Conservation (phyloP, 2,113 vertebrate genomes). For the Ahaetulla prasina region DNA sequence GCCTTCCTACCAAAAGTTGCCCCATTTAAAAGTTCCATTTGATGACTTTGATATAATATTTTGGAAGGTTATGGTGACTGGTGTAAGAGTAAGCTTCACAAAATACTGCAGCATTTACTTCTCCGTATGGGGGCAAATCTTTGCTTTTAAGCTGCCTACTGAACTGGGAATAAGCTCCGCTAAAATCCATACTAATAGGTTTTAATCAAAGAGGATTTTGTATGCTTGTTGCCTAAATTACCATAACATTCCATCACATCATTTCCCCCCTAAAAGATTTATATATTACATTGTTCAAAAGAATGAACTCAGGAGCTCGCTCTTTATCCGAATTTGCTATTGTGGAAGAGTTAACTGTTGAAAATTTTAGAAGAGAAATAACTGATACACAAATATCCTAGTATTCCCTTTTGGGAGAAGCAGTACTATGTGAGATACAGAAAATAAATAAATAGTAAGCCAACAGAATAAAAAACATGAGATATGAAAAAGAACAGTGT, state of each 20-base stretch:
- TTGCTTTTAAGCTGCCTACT: background rate
- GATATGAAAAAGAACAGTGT: background rate
- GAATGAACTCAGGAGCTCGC: background rate
- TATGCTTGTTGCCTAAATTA: background rate
- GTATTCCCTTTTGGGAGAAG: background rate
- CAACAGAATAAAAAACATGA: background rate
- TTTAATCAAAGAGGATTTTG: background rate
- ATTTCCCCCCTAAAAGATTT: background rate
- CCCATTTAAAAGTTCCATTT: background rate
- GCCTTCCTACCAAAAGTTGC: background rate
- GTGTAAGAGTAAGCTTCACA: background rate
- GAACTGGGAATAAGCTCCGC: background rate
- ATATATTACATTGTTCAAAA: background rate
- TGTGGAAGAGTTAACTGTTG: background rate
- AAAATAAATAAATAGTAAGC: background rate
- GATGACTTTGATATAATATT: background rate
- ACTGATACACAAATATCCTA: background rate
- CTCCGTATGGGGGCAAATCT: background rate
- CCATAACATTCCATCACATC: background rate
- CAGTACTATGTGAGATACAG: background rate
- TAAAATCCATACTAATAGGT: background rate
- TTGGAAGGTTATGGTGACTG: background rate
- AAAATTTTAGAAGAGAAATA: background rate
- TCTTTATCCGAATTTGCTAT: background rate
- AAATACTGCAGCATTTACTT: background rate